Evolutionary conservation across 2,888 invertebrate species (phyloP).

Genomic region (Ptychoptera albimana): DNA sequence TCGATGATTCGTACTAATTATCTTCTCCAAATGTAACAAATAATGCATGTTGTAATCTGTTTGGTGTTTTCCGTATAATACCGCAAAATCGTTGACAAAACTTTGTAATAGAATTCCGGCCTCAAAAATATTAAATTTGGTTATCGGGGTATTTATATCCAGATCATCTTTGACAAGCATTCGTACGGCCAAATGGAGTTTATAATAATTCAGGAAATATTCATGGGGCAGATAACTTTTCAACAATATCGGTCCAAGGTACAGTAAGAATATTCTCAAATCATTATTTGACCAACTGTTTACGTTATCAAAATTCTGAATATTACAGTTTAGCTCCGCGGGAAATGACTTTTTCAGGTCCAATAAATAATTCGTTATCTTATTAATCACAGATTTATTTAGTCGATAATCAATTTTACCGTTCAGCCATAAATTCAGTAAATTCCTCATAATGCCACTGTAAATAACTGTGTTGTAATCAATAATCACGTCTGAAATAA

Average conservation of each 20-base stretch:
- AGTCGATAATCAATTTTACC: slow-evolving; percentile 9
- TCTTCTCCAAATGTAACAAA: slow-evolving; percentile 9
- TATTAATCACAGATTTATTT: slow-evolving; percentile 7
- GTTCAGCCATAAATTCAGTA: slow-evolving; percentile 8
- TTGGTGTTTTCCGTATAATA: slow-evolving; percentile 8
- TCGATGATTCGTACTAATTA: not conserved
- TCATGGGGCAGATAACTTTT: slow-evolving; percentile 5
- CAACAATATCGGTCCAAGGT: slow-evolving; percentile 9
- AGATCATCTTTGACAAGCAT: slow-evolving; percentile 5
- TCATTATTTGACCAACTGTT: slow-evolving; percentile 7
- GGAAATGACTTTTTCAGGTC: slow-evolving; percentile 5
- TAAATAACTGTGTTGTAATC: slow-evolving; percentile 10
- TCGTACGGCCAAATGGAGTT: slow-evolving; percentile 9
- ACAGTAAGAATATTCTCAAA: slow-evolving; percentile 9
- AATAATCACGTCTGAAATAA: slow-evolving; percentile 10
- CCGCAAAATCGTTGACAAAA: slow-evolving; percentile 9
- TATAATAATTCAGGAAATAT: slow-evolving; percentile 8
- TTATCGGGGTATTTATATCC: slow-evolving; percentile 1
- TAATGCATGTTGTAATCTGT: slow-evolving; percentile 11
- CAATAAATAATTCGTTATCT: slow-evolving; percentile 7
- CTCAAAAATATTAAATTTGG: not conserved
- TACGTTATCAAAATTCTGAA: slow-evolving; percentile 4
- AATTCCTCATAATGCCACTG: slow-evolving; percentile 9
- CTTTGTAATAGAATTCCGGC: slow-evolving; percentile 7
- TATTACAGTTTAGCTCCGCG: slow-evolving; percentile 6